Evolutionary conservation across 2,888 invertebrate genomes (phyloP).

Genomic region (Unio pictorum): DNA sequence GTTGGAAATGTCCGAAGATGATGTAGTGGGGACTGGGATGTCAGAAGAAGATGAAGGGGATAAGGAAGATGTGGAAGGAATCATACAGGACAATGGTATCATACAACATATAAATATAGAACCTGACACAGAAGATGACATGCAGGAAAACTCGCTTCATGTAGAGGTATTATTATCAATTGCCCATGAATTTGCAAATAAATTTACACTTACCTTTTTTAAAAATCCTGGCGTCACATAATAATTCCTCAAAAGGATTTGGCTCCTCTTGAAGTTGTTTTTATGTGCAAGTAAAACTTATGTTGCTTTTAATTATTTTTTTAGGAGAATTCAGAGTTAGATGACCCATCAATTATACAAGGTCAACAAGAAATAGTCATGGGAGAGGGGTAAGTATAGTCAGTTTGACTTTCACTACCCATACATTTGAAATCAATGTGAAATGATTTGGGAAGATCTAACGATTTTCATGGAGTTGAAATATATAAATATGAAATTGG

Average conservation of each 20-base stretch:
- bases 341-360: conserved; percentile 21
- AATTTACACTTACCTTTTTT: too few relatives aligned
- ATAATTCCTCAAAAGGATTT: too few relatives aligned
- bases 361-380: conserved; percentile 40
- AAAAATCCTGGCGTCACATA: too few relatives aligned
- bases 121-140: conserved; percentile 9
- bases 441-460: too few relatives aligned
- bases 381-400: conserved; percentile 43
- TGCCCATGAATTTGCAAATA: too few relatives aligned
- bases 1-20: conserved; percentile 23
- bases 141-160: too few relatives aligned
- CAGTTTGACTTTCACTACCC: neutral
- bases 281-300: neutral
- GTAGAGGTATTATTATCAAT: too few relatives aligned
- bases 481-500: too few relatives aligned
- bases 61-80: conserved; percentile 10
- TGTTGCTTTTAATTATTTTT: neutral
- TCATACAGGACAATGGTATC: conserved; percentile 14
- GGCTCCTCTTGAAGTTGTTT: too few relatives aligned
- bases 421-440: too few relatives aligned
- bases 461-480: too few relatives aligned
- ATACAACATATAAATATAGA: conserved; percentile 8
- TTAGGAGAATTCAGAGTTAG: conserved; percentile 23
- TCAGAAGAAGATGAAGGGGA: too few relatives aligned
- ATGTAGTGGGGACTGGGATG: neutral